These are phyloP conservation scores for Mustela lutreola DNA, from an alignment of 2,113 vertebrate species.

Conservation along the genomic window DNA sequence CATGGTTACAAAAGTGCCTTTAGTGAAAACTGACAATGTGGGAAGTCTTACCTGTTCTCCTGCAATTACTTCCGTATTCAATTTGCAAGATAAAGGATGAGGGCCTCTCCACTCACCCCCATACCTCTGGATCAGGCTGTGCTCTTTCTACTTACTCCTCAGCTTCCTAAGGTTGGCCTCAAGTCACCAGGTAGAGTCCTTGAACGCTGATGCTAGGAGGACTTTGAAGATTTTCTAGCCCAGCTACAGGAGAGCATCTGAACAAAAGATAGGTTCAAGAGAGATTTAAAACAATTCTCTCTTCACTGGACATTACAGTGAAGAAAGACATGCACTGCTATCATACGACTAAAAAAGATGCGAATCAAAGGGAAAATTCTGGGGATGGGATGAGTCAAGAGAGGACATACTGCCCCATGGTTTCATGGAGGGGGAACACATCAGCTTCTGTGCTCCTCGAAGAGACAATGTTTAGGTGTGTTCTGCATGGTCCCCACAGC, in stretches of 20 bases:
- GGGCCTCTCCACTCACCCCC: constrained; percentile 48
- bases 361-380: not conserved
- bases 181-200: not conserved
- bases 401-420: not conserved
- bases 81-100: constrained; percentile 76
- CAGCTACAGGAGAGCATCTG: not conserved
- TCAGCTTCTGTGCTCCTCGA: accelerated
- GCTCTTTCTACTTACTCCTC: constrained; percentile 33
- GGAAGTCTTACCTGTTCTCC: constrained; percentile 67
- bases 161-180: not conserved
- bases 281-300: constrained; percentile 8
- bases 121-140: not conserved
- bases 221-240: not conserved
- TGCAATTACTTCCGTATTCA: constrained; percentile 65
- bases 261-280: not conserved
- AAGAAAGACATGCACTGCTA: not conserved
- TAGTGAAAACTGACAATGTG: constrained; percentile 60
- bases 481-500: not conserved
- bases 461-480: not conserved
- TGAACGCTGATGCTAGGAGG: not conserved
- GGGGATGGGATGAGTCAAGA: not conserved
- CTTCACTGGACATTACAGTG: not conserved
- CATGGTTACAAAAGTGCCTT: constrained; percentile 65
- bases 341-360: not conserved
- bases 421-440: not conserved